These are phyloP conservation scores for Aurelia sp. DNA, from an alignment of 30 jellyfish, hydroid and myxozoan species.

Conservation along the genomic window DNA sequence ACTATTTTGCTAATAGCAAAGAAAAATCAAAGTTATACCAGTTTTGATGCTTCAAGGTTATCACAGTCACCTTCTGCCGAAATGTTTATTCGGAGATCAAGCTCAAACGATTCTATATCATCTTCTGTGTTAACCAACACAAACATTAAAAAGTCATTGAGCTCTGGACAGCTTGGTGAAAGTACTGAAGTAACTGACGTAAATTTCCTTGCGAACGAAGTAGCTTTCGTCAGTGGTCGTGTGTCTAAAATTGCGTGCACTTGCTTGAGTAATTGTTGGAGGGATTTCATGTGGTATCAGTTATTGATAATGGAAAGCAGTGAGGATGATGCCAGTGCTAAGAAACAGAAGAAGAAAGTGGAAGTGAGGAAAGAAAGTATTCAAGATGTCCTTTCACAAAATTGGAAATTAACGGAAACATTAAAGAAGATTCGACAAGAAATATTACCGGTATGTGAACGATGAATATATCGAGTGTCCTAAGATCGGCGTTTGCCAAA, in stretches of 20 bases:
- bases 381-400: conserved; percentile 5
- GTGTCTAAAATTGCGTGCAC: conserved; percentile 61
- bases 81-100: conserved; percentile 48
- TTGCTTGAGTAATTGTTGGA: conserved; percentile 95
- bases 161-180: conserved; percentile 62
- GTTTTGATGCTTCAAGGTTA: neutral
- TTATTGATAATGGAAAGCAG: conserved; percentile 64
- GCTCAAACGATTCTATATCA: conserved; percentile 57
- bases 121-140: neutral
- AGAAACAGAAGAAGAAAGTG: conserved; percentile 38
- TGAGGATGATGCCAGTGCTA: conserved; percentile 72
- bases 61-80: conserved; percentile 36
- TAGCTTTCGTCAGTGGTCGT: conserved; percentile 63
- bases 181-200: conserved; percentile 54
- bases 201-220: conserved; percentile 59
- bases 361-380: conserved; percentile 65
- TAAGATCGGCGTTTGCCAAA: too few relatives aligned
- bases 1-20: conserved; percentile 43
- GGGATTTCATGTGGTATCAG: conserved; percentile 91
- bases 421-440: conserved; percentile 46
- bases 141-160: conserved; percentile 33
- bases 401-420: conserved; percentile 57
- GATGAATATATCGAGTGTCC: too few relatives aligned
- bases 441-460: conserved; percentile 40
- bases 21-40: neutral